These are phyloP conservation scores for Eupelmus urozonus DNA, from an alignment of 2,888 invertebrate genomes.

Conservation along the genomic window DNA sequence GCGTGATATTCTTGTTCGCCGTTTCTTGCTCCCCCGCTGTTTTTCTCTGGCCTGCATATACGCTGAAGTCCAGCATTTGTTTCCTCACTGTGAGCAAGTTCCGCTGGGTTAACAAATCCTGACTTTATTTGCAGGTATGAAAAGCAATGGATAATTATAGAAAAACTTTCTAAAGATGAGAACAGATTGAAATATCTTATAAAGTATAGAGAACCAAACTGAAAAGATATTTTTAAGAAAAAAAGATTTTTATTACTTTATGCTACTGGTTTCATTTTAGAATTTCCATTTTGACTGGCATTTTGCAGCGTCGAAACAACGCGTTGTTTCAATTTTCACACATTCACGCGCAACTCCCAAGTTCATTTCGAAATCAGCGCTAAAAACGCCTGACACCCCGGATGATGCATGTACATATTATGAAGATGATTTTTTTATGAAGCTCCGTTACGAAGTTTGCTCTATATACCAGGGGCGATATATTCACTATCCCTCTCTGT, in stretches of 20 bases:
- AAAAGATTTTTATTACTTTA: too few relatives aligned
- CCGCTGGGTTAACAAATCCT: slow-evolving; percentile 20
- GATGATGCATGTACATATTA: not conserved
- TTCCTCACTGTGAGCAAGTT: not conserved
- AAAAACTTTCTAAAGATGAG: too few relatives aligned
- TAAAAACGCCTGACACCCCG: too few relatives aligned
- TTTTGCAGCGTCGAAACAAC: too few relatives aligned
- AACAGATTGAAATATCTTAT: too few relatives aligned
- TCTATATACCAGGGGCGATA: not conserved
- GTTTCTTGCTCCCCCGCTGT: not conserved
- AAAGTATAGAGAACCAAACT: too few relatives aligned
- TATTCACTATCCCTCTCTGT: slow-evolving; percentile 21
- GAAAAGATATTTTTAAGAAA: too few relatives aligned
- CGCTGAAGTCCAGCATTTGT: not conserved
- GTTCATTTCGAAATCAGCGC: too few relatives aligned
- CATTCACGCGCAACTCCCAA: too few relatives aligned
- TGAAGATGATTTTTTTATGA: not conserved
- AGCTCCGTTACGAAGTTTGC: slow-evolving; percentile 19
- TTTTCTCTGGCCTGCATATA: not conserved
- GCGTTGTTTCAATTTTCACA: too few relatives aligned
- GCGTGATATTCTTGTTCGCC: slow-evolving; percentile 27
- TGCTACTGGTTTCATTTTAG: too few relatives aligned
- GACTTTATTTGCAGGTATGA: not conserved
- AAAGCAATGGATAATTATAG: not conserved
- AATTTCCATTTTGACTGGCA: too few relatives aligned